Percentiles rank a stretch among this genome's conserved stretches.
Evolutionary conservation across 64 coral and sea anemone species (phyloP).

Genomic region (Anthopleura sola): DNA sequence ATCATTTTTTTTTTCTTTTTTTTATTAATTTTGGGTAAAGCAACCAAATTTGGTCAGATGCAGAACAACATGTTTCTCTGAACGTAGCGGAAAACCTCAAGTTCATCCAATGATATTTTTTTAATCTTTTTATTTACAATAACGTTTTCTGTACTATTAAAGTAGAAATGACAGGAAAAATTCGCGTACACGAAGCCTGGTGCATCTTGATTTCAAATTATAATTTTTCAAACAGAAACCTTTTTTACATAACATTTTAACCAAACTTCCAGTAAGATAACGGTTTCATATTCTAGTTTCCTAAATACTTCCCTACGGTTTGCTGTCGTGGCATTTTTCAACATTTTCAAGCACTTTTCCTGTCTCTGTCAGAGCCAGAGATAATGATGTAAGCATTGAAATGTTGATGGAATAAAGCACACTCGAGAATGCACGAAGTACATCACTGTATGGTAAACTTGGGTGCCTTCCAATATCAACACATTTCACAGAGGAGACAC

Average conservation of each 20-base stretch:
- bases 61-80: background rate
- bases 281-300: background rate
- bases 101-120: too few species aligned
- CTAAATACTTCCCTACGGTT: background rate
- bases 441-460: background rate
- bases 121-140: too few species aligned
- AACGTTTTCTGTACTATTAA: too few species aligned
- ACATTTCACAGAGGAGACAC: background rate
- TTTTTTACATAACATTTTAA: too few species aligned
- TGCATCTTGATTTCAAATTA: too few species aligned
- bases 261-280: background rate
- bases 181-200: too few species aligned
- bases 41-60: background rate
- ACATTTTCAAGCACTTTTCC: background rate
- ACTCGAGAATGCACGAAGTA: background rate
- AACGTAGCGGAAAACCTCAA: too few species aligned
- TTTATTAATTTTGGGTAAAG: too few species aligned
- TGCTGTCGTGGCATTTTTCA: background rate
- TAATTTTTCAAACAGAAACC: too few species aligned
- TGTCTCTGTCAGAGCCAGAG: background rate
- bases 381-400: background rate
- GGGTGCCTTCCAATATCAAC: background rate
- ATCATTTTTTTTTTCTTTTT: background rate
- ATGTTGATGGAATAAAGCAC: background rate
- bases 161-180: too few species aligned